Evolutionary conservation across 2,797 vertebrate genomes (phyloP).

Genomic region (Phrynocephalus forsythii): DNA sequence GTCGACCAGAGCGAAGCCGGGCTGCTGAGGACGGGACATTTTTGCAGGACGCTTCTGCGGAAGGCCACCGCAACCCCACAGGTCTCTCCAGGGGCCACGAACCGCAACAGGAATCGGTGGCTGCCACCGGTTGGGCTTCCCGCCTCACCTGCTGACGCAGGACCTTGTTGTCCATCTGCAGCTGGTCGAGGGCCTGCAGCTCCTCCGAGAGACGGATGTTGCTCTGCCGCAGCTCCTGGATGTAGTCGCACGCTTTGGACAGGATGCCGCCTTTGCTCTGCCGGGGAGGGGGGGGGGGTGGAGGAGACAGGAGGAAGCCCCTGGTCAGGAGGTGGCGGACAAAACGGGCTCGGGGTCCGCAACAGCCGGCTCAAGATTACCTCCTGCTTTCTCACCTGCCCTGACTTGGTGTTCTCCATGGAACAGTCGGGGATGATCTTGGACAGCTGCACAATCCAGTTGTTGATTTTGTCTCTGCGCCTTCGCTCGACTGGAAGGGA

Average conservation of each 20-base stretch:
- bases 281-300: no score
- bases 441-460: constrained; percentile 96
- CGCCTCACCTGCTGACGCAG: constrained; percentile 87
- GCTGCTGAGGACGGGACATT: no score
- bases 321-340: neutral
- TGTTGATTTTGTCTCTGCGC: constrained; percentile 94
- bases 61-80: neutral
- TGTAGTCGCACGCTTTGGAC: constrained; percentile 96
- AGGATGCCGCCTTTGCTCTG: constrained; percentile 96
- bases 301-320: no score
- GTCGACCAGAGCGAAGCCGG: no score
- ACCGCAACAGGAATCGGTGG: neutral
- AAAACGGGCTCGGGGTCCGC: no score
- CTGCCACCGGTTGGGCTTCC: no score
- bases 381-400: constrained; percentile 81
- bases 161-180: constrained; percentile 91
- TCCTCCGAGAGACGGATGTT: constrained; percentile 90
- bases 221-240: constrained; percentile 93
- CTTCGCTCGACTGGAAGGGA: constrained; percentile 87
- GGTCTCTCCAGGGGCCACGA: no score
- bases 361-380: no score
- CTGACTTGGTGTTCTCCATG: constrained; percentile 91
- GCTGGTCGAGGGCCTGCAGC: constrained; percentile 85
- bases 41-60: no score
- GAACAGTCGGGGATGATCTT: constrained; percentile 94